These are phyloP conservation scores for Ochotona curzoniae DNA, from an alignment of 2,113 vertebrate species.

Conservation along the genomic window DNA sequence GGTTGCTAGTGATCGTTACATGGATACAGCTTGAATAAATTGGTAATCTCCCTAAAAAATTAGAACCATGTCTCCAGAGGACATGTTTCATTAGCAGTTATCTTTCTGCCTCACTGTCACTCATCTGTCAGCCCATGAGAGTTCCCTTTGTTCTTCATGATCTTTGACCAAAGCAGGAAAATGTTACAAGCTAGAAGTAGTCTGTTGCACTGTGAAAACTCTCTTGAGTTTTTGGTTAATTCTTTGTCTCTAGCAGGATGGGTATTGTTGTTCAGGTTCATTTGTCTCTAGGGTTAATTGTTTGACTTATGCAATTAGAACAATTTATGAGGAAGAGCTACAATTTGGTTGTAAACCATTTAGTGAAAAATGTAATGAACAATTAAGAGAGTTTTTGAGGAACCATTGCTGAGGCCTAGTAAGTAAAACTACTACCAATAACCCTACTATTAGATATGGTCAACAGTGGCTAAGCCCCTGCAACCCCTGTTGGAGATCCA, in stretches of 20 bases:
- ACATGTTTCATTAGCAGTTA: background rate
- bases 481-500: no score
- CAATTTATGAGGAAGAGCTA: background rate
- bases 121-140: background rate
- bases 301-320: background rate
- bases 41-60: background rate
- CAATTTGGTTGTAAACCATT: background rate
- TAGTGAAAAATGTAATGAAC: background rate
- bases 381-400: background rate
- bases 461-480: no score
- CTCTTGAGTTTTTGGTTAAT: background rate
- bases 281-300: background rate
- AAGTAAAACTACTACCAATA: no score
- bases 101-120: no score
- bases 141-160: background rate
- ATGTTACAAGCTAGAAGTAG: background rate
- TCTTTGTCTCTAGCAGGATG: background rate
- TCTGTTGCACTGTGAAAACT: background rate
- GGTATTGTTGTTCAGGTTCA: background rate
- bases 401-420: background rate
- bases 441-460: no score
- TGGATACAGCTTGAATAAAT: background rate
- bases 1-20: background rate
- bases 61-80: background rate
- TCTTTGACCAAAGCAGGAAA: background rate